Percentiles rank a stretch among this genome's conserved stretches.
Conservation (phyloP, 2,113 vertebrate genomes). For the Cottus gobio region DNA sequence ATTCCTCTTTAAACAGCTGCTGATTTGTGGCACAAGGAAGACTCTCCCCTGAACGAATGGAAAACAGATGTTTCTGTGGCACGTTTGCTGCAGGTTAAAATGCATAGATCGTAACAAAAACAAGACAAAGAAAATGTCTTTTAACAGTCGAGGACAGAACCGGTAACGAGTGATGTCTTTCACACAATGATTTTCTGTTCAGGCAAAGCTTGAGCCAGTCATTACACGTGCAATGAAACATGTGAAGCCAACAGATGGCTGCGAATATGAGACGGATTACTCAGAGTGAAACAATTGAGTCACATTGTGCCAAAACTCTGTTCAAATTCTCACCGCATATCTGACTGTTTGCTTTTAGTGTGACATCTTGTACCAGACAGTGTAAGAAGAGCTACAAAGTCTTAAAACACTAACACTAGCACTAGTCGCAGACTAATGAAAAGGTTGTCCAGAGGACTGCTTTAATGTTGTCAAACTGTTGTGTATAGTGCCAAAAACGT, state of each 20-base stretch:
- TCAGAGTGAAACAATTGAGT: constrained; percentile 51
- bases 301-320: constrained; percentile 4
- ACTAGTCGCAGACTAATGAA: not conserved
- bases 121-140: not conserved
- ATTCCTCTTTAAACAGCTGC: constrained; percentile 17
- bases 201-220: not conserved
- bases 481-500: not conserved
- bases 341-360: constrained; percentile 47
- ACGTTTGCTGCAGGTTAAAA: not conserved
- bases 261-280: constrained; percentile 33
- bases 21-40: not conserved
- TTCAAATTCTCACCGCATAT: constrained; percentile 17
- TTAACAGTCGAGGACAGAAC: not conserved
- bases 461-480: not conserved
- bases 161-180: not conserved
- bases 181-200: constrained; percentile 7
- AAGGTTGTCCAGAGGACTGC: not conserved
- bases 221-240: constrained; percentile 17
- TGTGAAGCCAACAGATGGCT: constrained; percentile 16
- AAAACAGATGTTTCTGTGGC: constrained; percentile 10
- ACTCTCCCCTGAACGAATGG: not conserved
- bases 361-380: not conserved
- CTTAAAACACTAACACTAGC: too few relatives aligned
- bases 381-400: not conserved
- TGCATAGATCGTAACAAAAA: not conserved